Evolutionary conservation across 2,797 vertebrate species (phyloP), one percentile per base, ranked within the genome.

Genomic region (Merluccius polli): DNA sequence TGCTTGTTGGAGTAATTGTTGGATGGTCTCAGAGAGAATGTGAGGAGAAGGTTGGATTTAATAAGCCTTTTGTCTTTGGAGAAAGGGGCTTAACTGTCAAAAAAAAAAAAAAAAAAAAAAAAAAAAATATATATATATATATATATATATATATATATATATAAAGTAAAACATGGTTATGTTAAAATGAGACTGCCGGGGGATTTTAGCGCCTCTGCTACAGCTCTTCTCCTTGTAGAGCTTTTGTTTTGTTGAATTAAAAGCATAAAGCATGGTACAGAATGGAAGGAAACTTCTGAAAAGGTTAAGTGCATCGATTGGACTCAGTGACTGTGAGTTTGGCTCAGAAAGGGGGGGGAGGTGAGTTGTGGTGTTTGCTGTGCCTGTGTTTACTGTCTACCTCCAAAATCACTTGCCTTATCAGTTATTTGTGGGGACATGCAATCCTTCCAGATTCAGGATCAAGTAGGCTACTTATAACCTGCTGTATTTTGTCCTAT

Each of bases 1-100:
- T 31, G 38, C 30, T 71, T 41, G 48, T 73, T 73, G 52, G 68
- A 44, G 77, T 87, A 85, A 84, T 84, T 80, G 78, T 74, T 65
- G 80, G 75, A 78, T 79, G 77, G 63, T 73, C 77, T 75, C 72
- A 67, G 75, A 78, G 76, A 77, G 68, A 65, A 67, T 68, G 68
- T 4, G 70, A 78, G 75, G 78, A 73, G 33, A 5, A 16, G 75
- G 79, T 77, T 82, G 76, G 36, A 74, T 72, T 75, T 63, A 71
- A 71, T 48, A 38, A 41, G 36, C 31, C 41, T 73, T 41, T n/a
- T 29, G 59, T 31, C 10, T 2, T 11, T 31, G 67, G 21, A n/a
- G 24, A 31, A 68, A 21, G 15, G 10, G 24, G 73, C 41, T 72
- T 9, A 52, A 73, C 35, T 76, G 31, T 36, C 6, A 31, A 32